phyloP scores from a whole-genome alignment of 2,797 vertebrate species.

The Cephalopachus bancanus region DNA sequence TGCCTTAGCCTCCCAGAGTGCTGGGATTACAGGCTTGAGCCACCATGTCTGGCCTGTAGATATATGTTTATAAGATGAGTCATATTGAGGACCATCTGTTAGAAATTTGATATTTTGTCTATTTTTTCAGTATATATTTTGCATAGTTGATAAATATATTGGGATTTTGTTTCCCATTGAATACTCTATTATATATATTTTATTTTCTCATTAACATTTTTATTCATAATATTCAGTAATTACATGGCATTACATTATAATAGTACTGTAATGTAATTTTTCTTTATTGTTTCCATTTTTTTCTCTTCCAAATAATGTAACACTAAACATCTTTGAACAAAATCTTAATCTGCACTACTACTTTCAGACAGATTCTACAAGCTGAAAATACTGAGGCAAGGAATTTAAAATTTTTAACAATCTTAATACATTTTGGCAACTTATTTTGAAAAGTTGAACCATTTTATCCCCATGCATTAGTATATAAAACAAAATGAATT shows the following conservation, averaged over 20 bases:
- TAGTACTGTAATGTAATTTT: background rate
- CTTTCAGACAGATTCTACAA: slow-evolving; percentile 28
- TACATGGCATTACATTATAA: background rate
- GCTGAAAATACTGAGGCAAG: background rate
- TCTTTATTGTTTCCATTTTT: background rate
- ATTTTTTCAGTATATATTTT: slow-evolving; percentile 11
- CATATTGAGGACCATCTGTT: background rate
- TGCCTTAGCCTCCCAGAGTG: no score
- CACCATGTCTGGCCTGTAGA: background rate
- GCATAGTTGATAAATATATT: background rate
- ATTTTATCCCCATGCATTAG: background rate
- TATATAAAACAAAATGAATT: slow-evolving; percentile 20
- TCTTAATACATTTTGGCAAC: background rate
- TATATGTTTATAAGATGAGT: slow-evolving; percentile 9
- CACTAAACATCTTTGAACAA: background rate
- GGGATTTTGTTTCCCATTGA: background rate
- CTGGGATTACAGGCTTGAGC: no score
- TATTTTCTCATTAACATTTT: background rate
- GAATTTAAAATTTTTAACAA: slow-evolving; percentile 23
- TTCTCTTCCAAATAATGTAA: slow-evolving; percentile 37
- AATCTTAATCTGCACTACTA: background rate
- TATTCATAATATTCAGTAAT: background rate
- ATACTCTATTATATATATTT: slow-evolving; percentile 1
- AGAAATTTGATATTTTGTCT: background rate
- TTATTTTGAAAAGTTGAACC: slow-evolving; percentile 37